These are phyloP conservation scores for Apus apus DNA, from an alignment of 2,113 vertebrate species.

Conservation along the genomic window DNA sequence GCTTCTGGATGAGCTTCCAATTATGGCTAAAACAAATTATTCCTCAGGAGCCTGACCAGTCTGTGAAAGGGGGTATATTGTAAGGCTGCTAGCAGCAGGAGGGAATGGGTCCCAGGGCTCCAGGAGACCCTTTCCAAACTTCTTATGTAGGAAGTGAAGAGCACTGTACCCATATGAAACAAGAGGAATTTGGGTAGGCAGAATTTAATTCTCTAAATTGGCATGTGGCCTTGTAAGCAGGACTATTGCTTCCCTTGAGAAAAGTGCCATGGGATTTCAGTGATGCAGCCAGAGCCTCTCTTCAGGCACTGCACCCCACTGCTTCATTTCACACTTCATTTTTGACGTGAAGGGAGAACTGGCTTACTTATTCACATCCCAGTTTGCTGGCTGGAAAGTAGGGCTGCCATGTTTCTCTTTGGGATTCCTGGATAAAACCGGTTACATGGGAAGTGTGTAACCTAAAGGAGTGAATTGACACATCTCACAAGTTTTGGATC, in stretches of 20 bases:
- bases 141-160: conserved; percentile 27
- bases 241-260: conserved; percentile 50
- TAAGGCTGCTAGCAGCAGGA: conserved; percentile 19
- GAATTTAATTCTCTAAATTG: conserved; percentile 57
- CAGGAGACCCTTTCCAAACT: conserved; percentile 9
- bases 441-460: not conserved
- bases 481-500: not conserved
- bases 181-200: conserved; percentile 30
- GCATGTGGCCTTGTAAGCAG: conserved; percentile 3
- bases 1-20: not conserved
- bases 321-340: conserved; percentile 41
- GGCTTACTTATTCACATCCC: not conserved
- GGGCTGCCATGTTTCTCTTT: not conserved
- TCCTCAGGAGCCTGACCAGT: not conserved
- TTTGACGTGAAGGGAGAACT: not conserved
- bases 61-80: conserved; percentile 7
- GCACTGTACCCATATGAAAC: conserved; percentile 10
- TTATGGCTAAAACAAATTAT: conserved; percentile 8
- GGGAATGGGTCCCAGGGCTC: not conserved
- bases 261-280: not conserved
- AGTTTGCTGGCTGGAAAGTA: not conserved
- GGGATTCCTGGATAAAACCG: not conserved
- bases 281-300: not conserved
- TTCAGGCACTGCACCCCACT: conserved; percentile 34
- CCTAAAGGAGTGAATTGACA: not conserved